Percentiles rank a stretch among this genome's conserved stretches.
Evolutionary conservation across 64 coral and sea anemone genomes (phyloP).

Genomic region (Dendrophyllia cribrosa): DNA sequence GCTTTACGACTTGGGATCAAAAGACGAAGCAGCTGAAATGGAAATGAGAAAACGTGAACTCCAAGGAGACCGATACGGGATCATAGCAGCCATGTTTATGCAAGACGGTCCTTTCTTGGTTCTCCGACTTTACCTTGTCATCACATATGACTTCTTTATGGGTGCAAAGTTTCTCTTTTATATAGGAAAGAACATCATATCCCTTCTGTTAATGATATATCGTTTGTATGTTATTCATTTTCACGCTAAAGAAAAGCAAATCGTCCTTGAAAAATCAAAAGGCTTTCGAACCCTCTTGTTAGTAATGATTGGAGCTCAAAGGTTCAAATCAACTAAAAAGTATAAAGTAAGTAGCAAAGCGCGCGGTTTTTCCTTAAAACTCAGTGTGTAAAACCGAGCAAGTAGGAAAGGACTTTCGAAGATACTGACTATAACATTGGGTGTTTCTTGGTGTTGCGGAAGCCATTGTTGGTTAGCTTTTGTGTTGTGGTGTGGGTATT

Average conservation of each 20-base stretch:
- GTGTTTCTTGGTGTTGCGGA: too few species aligned
- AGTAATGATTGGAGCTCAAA: background rate
- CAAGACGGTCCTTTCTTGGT: constrained; percentile 79
- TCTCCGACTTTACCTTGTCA: constrained; percentile 65
- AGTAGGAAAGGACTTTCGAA: background rate
- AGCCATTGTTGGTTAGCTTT: too few species aligned
- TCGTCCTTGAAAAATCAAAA: background rate
- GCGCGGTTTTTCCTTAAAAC: background rate
- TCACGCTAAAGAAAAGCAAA: constrained; percentile 27
- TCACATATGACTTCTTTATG: constrained; percentile 30
- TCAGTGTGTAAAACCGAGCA: background rate
- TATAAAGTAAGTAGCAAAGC: background rate
- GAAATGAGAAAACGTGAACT: constrained; percentile 73
- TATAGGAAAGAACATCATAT: constrained; percentile 76
- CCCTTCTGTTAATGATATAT: constrained; percentile 66
- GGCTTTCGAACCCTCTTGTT: background rate
- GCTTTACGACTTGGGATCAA: background rate
- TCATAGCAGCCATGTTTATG: constrained; percentile 79
- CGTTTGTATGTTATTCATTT: constrained; percentile 73
- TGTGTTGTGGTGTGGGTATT: too few species aligned
- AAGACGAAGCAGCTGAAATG: background rate
- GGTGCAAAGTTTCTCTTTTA: constrained; percentile 72
- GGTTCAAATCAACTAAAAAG: background rate
- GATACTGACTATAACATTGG: too few species aligned
- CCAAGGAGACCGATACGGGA: constrained; percentile 81